phyloP scores from a whole-genome alignment of 1,140 invertebrate species.

The Pachypsylla venusta region DNA sequence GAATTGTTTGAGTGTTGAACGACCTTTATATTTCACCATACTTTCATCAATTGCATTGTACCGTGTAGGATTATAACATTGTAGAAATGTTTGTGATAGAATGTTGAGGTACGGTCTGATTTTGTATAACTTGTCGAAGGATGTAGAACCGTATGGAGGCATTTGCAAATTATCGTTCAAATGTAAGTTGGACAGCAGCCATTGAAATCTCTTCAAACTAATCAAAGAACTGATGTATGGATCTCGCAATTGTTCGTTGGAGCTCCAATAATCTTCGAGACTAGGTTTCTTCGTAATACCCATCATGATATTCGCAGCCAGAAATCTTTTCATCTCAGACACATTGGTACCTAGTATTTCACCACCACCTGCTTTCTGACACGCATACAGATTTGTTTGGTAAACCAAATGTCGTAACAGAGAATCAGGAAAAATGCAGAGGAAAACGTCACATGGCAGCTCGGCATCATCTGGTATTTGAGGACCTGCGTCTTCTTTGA shows the following conservation, averaged over 20 bases:
- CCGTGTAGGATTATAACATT: conserved; percentile 9
- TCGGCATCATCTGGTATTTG: not conserved
- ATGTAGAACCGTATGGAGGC: not conserved
- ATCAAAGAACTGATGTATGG: conserved; percentile 4
- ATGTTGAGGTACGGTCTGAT: conserved; percentile 16
- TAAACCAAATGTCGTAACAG: not conserved
- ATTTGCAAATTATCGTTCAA: conserved; percentile 4
- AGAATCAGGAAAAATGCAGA: not conserved
- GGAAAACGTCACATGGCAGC: not conserved
- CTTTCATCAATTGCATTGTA: conserved; percentile 21
- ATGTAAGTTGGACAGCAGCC: not conserved
- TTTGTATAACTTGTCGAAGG: conserved; percentile 21
- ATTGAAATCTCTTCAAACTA: not conserved
- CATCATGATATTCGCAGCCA: conserved; percentile 4
- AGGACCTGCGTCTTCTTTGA: not conserved
- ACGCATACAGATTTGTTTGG: not conserved
- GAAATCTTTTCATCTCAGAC: not conserved
- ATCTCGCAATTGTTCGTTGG: not conserved
- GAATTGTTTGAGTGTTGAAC: conserved; percentile 26
- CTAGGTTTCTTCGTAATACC: not conserved
- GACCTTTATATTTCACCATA: conserved; percentile 24
- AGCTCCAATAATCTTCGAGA: not conserved
- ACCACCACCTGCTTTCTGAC: not conserved
- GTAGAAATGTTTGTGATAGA: conserved; percentile 9
- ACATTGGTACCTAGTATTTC: not conserved